These are phyloP conservation scores for Vireo altiloquus DNA, from an alignment of 2,113 vertebrate genomes.

Conservation along the genomic window DNA sequence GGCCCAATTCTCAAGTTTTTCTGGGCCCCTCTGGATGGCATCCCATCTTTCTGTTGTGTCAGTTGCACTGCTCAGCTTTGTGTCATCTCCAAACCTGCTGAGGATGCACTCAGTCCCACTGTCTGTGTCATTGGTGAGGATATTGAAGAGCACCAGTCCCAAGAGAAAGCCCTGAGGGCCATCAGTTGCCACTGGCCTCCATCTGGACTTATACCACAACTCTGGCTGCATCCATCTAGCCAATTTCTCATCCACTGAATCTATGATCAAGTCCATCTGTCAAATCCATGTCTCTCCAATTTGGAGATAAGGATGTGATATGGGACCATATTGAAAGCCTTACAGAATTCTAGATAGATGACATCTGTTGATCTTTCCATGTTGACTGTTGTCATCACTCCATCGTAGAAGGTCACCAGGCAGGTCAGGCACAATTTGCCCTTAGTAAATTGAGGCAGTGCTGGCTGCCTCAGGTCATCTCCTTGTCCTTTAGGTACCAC, in stretches of 20 bases:
- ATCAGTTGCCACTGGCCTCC: neutral
- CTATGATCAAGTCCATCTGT: neutral
- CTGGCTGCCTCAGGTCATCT: neutral
- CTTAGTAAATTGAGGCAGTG: neutral
- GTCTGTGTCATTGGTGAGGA: neutral
- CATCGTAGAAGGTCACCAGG: neutral
- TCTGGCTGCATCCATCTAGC: neutral
- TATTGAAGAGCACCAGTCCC: neutral
- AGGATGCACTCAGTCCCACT: too few relatives aligned
- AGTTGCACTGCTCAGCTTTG: neutral
- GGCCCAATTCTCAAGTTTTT: neutral
- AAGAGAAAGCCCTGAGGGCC: neutral
- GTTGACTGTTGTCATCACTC: neutral
- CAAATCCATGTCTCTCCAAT: too few relatives aligned
- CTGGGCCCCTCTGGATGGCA: neutral
- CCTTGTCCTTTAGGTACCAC: neutral
- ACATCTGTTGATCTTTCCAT: neutral
- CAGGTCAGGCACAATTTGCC: neutral
- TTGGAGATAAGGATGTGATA: neutral
- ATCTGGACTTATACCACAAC: neutral
- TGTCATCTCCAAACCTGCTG: neutral
- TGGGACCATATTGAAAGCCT: neutral
- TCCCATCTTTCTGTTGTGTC: neutral
- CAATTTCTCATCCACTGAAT: neutral
- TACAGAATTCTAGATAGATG: neutral